Evolutionary conservation across 2,113 vertebrate species (phyloP), one percentile per base, ranked within the genome.

Genomic region (Motacilla tschutschensis): DNA sequence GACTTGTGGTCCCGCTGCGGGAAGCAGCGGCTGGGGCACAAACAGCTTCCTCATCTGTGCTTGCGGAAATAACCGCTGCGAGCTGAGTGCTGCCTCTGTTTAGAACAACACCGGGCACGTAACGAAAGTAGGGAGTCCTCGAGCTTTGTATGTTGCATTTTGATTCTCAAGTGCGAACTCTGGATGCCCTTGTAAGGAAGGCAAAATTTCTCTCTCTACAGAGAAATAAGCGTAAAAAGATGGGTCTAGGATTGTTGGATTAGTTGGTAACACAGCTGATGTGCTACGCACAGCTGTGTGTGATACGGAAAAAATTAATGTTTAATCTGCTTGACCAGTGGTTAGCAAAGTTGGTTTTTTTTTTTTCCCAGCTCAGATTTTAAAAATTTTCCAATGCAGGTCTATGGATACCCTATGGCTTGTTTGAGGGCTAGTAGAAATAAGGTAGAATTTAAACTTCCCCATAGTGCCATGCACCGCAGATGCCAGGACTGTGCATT

Each of bases 91-190:
- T 47, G 67, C 28, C 1, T 13, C n/a, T 67, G 4, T 21, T 24
- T 4, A 1, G 31, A 20, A 4, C 5, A 12, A 7, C 21, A 0
- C 10, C 2, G 53, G 8, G 0, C 43, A 1, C 1, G 16, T 26
- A 18, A 1, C 7, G 4, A 5, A 14, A 66, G 31, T 1, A 2
- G n/a, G 2, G 5, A 57, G 14, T 3, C 10, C 9, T 25, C 4
- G 26, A 11, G 35, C 7, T 25, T 5, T 24, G 9, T 29, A 1
- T 10, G 0, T 8, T 33, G n/a, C 7, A 0, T 60, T 71, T 80
- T 46, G 20, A 6, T n/a, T 33, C 65, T 12, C 12, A 4, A 31
- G 5, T 53, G 2, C 5, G 13, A 12, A 2, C 6, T 3, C 13
- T 51, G 3, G 12, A 2, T 47, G 35, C 2, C n/a, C 36, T 67